phyloP scores from a whole-genome alignment of 1,140 invertebrate genomes.

The Luehdorfia chinensis region DNA sequence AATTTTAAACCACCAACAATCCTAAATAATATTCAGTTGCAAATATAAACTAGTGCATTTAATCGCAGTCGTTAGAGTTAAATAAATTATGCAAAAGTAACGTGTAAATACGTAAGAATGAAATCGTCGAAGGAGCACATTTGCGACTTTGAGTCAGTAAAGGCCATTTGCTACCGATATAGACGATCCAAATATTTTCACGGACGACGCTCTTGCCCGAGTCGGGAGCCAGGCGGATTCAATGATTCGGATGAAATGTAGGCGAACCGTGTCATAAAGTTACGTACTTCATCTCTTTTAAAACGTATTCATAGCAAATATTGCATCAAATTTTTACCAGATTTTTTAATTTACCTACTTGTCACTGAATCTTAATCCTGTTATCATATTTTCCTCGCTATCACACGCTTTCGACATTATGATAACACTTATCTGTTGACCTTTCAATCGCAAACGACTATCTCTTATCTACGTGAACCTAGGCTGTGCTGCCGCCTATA shows the following conservation, averaged over 20 bases:
- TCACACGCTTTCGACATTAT: slow-evolving; percentile 1
- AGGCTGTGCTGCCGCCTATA: too few species aligned
- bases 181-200: slow-evolving; percentile 67
- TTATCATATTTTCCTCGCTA: too few species aligned
- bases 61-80: not conserved
- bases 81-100: not conserved
- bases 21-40: not conserved
- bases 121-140: slow-evolving; percentile 21
- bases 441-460: slow-evolving; percentile 26
- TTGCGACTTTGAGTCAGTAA: slow-evolving; percentile 57
- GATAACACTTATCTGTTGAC: slow-evolving; percentile 33
- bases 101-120: not conserved
- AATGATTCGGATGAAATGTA: slow-evolving; percentile 8
- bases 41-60: not conserved
- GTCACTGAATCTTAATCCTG: too few species aligned
- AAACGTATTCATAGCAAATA: not conserved
- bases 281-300: not conserved
- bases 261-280: slow-evolving; percentile 11
- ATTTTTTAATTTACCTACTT: too few species aligned
- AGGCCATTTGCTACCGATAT: slow-evolving; percentile 65
- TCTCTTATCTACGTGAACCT: too few species aligned
- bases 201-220: slow-evolving; percentile 51
- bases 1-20: not conserved
- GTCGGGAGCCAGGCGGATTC: slow-evolving; percentile 6
- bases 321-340: not conserved